phyloP scores from a whole-genome alignment of 2,888 invertebrate species.

The Callosobruchus maculatus region DNA sequence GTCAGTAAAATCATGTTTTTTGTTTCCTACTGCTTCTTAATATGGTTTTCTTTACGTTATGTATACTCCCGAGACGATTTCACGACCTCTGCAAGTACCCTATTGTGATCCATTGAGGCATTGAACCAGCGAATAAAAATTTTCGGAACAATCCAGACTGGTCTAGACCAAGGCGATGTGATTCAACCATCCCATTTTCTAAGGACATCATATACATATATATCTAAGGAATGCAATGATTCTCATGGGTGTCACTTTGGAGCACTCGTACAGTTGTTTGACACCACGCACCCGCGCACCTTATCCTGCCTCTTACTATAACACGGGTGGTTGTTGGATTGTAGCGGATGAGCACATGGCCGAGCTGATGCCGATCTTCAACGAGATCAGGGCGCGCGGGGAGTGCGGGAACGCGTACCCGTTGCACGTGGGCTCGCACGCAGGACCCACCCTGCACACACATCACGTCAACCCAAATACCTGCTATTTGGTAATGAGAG shows the following conservation, averaged over 20 bases:
- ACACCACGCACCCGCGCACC: background rate
- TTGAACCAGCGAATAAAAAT: no score
- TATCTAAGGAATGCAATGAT: background rate
- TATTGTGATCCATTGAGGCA: no score
- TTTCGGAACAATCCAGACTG: no score
- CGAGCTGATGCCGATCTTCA: conserved; percentile 94
- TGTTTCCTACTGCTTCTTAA: no score
- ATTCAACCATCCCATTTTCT: no score
- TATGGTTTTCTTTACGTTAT: no score
- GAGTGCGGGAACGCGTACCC: conserved; percentile 89
- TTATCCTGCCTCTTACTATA: background rate
- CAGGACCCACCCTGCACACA: conserved; percentile 64
- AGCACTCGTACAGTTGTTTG: background rate
- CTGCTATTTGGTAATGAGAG: conserved; percentile 69
- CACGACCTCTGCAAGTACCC: no score
- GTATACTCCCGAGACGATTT: no score
- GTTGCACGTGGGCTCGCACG: conserved; percentile 75
- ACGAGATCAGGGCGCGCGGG: conserved; percentile 86
- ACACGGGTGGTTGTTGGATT: conserved; percentile 5
- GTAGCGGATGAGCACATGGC: conserved; percentile 91
- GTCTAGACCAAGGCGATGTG: no score
- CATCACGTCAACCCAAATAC: conserved; percentile 55
- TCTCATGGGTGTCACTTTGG: background rate
- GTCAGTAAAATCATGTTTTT: no score
- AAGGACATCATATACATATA: no score